Conservation (phyloP, 1,140 invertebrate species). For the Drosophila carrolli region DNA sequence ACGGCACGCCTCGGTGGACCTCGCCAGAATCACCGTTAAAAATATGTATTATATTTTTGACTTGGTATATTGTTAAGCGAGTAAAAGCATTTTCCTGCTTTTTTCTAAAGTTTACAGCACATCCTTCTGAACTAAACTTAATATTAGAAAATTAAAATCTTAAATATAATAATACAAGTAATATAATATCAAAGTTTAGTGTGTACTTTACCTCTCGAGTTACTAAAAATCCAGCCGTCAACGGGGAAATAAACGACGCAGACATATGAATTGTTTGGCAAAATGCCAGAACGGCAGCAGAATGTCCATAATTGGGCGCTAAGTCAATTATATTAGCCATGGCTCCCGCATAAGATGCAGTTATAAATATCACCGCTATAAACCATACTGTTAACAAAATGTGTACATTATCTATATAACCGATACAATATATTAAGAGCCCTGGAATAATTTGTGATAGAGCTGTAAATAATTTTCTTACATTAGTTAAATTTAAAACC, state of each 20-base stretch:
- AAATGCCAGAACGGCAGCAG: constrained; percentile 89
- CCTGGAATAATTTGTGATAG: constrained; percentile 90
- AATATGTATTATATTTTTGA: too few species aligned
- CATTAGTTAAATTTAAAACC: constrained; percentile 87
- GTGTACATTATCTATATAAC: constrained; percentile 88
- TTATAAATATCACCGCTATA: constrained; percentile 89
- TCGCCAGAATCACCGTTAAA: too few species aligned
- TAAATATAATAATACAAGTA: not conserved
- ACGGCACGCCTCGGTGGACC: too few species aligned
- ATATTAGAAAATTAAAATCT: too few species aligned
- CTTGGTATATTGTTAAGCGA: too few species aligned
- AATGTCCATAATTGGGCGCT: constrained; percentile 88
- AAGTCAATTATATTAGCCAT: constrained; percentile 92
- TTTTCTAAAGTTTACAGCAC: too few species aligned
- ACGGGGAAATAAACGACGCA: constrained; percentile 89
- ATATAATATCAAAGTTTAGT: not conserved
- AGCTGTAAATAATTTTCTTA: constrained; percentile 89
- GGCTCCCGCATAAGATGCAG: constrained; percentile 90
- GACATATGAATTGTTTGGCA: constrained; percentile 92
- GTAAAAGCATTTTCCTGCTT: too few species aligned
- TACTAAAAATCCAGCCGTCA: constrained; percentile 87
- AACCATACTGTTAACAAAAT: constrained; percentile 88
- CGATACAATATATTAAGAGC: constrained; percentile 87
- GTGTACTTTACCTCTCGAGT: constrained; percentile 83
- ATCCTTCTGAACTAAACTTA: too few species aligned